Evolutionary conservation across 2,888 invertebrate genomes (phyloP).

Genomic region (Cephus spinipes): DNA sequence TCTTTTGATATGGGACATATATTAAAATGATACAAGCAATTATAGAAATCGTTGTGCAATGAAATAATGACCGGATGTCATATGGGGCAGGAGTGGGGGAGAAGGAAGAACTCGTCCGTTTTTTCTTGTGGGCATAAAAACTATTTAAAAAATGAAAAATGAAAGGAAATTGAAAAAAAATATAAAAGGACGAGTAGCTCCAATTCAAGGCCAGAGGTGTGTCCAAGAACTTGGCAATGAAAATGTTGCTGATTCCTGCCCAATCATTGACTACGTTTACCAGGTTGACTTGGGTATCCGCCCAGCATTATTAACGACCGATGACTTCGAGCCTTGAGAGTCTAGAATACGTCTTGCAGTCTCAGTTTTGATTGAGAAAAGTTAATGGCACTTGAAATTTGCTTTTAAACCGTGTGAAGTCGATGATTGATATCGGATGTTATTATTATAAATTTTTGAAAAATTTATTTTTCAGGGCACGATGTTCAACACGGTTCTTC

Average conservation of each 20-base stretch:
- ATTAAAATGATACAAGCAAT: not conserved
- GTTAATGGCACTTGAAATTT: not conserved
- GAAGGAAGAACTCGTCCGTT: too few relatives aligned
- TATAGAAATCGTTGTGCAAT: not conserved
- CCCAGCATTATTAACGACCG: not conserved
- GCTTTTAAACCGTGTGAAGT: not conserved
- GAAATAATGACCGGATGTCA: not conserved
- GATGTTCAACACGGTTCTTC: slow-evolving; percentile 65
- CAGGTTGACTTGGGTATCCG: not conserved
- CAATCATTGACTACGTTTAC: not conserved
- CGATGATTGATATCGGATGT: not conserved
- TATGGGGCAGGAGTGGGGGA: not conserved
- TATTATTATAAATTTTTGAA: not conserved
- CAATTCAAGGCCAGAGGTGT: not conserved
- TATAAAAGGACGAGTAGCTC: not conserved
- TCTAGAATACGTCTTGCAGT: not conserved
- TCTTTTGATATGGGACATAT: not conserved
- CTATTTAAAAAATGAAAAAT: not conserved
- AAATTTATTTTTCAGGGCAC: slow-evolving; percentile 33
- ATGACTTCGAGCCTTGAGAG: not conserved
- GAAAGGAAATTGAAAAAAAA: not conserved
- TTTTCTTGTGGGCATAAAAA: not conserved
- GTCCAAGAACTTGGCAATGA: slow-evolving; percentile 4
- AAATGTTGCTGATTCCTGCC: not conserved
- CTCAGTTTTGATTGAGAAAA: not conserved